A percentile compares a stretch with the other conserved stretches of the same genome.
Evolutionary conservation across 1,140 invertebrate species (phyloP).

Genomic region (Drosophila navojoa): DNA sequence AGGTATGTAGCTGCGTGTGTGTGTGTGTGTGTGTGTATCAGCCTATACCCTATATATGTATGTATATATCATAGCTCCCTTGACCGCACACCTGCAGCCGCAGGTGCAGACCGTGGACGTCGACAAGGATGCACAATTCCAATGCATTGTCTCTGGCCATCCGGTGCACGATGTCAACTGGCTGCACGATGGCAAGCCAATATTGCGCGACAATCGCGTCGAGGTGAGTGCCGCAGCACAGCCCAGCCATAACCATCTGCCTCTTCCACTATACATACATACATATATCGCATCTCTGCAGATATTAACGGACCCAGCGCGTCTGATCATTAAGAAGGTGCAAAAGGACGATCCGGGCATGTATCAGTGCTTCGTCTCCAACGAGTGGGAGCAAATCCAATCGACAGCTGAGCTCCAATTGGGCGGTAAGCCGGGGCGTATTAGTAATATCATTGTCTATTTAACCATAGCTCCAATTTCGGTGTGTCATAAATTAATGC

Average conservation of each 20-base stretch:
- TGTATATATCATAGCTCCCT: conserved; percentile 85
- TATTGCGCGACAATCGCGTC: conserved; percentile 86
- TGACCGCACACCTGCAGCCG: conserved; percentile 90
- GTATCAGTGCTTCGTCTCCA: conserved; percentile 95
- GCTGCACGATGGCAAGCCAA: conserved; percentile 92
- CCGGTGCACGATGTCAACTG: conserved; percentile 92
- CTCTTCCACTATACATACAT: background rate
- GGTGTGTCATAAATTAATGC: conserved; percentile 57
- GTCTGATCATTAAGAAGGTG: conserved; percentile 82
- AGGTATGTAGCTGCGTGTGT: conserved; percentile 83
- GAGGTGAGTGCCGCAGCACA: conserved; percentile 76
- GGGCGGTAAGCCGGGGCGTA: conserved; percentile 87
- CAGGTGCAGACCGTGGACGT: conserved; percentile 91
- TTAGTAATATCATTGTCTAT: conserved; percentile 30
- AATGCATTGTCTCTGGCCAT: conserved; percentile 93
- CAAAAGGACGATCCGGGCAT: conserved; percentile 85
- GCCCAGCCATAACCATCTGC: too few relatives aligned
- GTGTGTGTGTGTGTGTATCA: too few relatives aligned
- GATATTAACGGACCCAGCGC: conserved; percentile 81
- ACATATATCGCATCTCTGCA: conserved; percentile 8
- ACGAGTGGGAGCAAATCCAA: conserved; percentile 93
- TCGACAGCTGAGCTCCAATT: conserved; percentile 92
- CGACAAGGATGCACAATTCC: conserved; percentile 91
- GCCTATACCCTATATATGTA: background rate
- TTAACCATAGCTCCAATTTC: conserved; percentile 16